phyloP scores from a whole-genome alignment of 2,888 invertebrate species.

The Andrena bicolor region DNA sequence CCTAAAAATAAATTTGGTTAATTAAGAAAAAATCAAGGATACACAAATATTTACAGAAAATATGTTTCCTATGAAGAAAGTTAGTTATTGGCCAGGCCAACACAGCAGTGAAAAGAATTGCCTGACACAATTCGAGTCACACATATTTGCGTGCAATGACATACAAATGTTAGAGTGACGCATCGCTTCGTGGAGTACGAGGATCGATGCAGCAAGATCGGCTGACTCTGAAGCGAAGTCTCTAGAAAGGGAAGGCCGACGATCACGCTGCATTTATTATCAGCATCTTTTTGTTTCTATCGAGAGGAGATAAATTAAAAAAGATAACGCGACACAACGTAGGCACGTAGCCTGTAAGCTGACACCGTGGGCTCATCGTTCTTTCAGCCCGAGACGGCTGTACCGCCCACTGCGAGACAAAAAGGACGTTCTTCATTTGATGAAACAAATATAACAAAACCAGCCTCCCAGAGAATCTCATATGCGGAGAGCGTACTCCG shows the following conservation, averaged over 20 bases:
- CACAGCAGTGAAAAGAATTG: no score
- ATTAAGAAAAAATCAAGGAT: no score
- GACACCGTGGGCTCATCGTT: conserved; percentile 70
- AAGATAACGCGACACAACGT: conserved; percentile 63
- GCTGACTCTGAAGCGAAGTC: not conserved
- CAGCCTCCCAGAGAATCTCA: conserved; percentile 63
- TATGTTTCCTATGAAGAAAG: no score
- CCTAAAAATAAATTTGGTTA: no score
- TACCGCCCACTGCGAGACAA: conserved; percentile 75
- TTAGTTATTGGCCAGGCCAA: no score
- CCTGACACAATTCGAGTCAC: no score
- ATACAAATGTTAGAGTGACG: conserved; percentile 10
- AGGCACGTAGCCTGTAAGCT: conserved; percentile 67
- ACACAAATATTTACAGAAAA: no score
- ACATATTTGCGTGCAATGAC: not conserved
- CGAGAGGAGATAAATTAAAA: conserved; percentile 51
- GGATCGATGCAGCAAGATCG: conserved; percentile 33
- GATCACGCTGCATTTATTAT: conserved; percentile 33
- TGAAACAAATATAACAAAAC: conserved; percentile 57
- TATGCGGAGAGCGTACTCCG: conserved; percentile 10
- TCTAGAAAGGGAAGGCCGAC: not conserved
- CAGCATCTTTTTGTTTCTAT: conserved; percentile 52
- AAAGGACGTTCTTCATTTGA: conserved; percentile 69
- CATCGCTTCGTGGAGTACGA: conserved; percentile 1
- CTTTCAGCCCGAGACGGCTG: conserved; percentile 63